Percentiles rank a stretch among this genome's conserved stretches.
phyloP scores from a whole-genome alignment of 2,888 invertebrate genomes.

The Apamea anceps region DNA sequence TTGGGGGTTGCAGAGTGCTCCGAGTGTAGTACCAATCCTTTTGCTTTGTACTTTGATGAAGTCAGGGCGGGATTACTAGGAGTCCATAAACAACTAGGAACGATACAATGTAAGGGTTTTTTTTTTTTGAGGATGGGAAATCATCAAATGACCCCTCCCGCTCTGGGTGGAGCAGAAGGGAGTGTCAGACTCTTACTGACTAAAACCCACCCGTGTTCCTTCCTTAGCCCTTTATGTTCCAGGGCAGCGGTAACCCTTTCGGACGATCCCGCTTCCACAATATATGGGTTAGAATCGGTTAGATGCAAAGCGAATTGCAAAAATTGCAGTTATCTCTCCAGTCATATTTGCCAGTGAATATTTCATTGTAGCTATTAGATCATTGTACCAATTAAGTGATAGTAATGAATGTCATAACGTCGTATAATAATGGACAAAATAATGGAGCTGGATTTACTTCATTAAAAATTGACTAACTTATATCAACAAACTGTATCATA shows the following conservation, averaged over 20 bases:
- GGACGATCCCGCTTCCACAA: too few species aligned
- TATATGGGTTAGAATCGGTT: not conserved
- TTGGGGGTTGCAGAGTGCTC: constrained; percentile 65
- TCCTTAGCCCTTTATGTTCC: too few species aligned
- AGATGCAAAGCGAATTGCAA: not conserved
- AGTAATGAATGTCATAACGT: constrained; percentile 5
- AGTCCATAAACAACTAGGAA: constrained; percentile 28
- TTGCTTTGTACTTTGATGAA: constrained; percentile 37
- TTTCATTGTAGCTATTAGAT: not conserved
- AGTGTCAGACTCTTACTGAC: too few species aligned
- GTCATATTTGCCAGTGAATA: not conserved
- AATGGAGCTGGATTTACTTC: constrained; percentile 33
- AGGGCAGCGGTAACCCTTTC: too few species aligned
- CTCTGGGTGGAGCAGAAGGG: too few species aligned
- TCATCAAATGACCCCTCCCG: too few species aligned
- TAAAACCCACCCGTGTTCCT: too few species aligned
- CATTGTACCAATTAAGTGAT: not conserved
- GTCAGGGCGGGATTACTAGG: constrained; percentile 34
- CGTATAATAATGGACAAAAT: constrained; percentile 10
- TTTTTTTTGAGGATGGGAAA: too few species aligned
- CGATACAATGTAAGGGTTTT: not conserved
- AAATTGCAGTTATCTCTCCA: not conserved
- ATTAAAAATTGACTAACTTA: constrained; percentile 37
- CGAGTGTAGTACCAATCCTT: constrained; percentile 16
- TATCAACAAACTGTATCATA: constrained; percentile 44